These are phyloP conservation scores for Porites evermanni DNA, from an alignment of 92 coral and sea anemone species.

Conservation along the genomic window DNA sequence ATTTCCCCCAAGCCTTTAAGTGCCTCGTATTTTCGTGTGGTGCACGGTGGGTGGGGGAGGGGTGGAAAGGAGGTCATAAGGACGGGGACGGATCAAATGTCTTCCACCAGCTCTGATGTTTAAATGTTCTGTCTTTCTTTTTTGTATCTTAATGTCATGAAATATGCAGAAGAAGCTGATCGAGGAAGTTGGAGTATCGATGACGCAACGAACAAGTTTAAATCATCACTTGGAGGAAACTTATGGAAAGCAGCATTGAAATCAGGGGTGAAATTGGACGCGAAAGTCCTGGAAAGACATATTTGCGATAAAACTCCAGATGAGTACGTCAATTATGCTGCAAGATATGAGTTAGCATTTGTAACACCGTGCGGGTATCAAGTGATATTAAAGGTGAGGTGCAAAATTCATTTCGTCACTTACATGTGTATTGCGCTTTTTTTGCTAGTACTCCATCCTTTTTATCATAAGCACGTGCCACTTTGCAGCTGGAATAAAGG, in stretches of 20 bases:
- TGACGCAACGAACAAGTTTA: conserved; percentile 1
- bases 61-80: background rate
- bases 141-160: background rate
- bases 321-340: conserved; percentile 8
- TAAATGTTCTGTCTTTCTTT: background rate
- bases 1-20: too few relatives aligned
- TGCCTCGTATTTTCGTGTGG: background rate
- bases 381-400: conserved; percentile 31
- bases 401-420: background rate
- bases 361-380: conserved; percentile 12
- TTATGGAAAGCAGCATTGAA: conserved; percentile 15
- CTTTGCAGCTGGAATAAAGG: too few relatives aligned
- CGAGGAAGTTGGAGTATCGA: conserved; percentile 4
- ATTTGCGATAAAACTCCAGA: background rate
- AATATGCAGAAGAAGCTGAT: background rate
- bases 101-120: too few relatives aligned
- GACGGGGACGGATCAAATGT: background rate
- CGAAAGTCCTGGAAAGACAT: background rate
- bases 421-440: too few relatives aligned
- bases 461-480: too few relatives aligned
- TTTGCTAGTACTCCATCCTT: too few relatives aligned
- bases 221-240: background rate
- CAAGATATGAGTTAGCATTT: conserved; percentile 34
- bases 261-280: conserved; percentile 22
- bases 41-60: too few relatives aligned